Conservation (phyloP, 2,888 invertebrate species). For the Galerucella pusilla region DNA sequence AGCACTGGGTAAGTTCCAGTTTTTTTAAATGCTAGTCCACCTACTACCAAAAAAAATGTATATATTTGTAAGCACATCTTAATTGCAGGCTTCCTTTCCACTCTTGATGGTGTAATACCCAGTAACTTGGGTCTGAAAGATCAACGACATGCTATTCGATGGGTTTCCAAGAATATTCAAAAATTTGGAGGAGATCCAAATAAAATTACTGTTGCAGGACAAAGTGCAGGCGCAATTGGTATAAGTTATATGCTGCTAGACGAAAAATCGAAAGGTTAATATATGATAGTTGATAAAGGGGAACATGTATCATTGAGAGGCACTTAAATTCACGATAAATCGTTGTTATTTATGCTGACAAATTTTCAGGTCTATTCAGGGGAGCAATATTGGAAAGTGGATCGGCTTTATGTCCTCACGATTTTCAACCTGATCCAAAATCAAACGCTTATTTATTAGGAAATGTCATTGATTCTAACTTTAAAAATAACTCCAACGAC, state of each 20-base stretch:
- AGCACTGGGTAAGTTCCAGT: not conserved
- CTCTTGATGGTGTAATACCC: constrained; percentile 10
- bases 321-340: not conserved
- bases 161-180: constrained; percentile 9
- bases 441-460: not conserved
- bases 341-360: not conserved
- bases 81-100: constrained; percentile 6
- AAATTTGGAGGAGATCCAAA: constrained; percentile 11
- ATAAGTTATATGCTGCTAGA: not conserved
- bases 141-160: constrained; percentile 1
- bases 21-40: not conserved
- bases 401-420: constrained; percentile 12
- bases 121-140: constrained; percentile 14
- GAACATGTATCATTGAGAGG: not conserved
- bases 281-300: not conserved
- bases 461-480: not conserved
- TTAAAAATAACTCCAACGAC: not conserved
- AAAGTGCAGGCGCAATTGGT: not conserved
- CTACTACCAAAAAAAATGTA: not conserved
- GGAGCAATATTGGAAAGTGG: constrained; percentile 14
- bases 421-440: constrained; percentile 2
- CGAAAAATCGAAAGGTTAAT: not conserved
- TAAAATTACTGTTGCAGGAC: not conserved
- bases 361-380: constrained; percentile 5
- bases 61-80: not conserved